Conservation (phyloP, 2,888 invertebrate genomes). For the Xylocampa areola region DNA sequence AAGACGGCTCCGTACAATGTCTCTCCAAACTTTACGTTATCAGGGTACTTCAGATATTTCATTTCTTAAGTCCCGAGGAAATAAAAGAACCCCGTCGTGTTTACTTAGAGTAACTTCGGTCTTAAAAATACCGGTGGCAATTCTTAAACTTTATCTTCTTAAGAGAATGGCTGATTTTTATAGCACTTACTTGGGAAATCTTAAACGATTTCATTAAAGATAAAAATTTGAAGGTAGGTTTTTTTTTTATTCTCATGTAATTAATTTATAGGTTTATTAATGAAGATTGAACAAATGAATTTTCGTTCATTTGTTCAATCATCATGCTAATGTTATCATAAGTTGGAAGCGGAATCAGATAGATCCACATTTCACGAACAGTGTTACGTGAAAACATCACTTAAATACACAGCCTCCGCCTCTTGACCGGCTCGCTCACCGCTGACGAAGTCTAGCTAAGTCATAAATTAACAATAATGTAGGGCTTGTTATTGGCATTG, state of each 20-base stretch:
- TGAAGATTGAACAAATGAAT: too few species aligned
- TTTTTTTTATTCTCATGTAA: not conserved
- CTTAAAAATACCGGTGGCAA: constrained; percentile 20
- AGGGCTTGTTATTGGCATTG: constrained; percentile 32
- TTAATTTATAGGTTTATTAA: not conserved
- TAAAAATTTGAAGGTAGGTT: not conserved
- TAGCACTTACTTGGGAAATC: constrained; percentile 2
- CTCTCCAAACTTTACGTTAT: constrained; percentile 37
- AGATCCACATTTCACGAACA: too few species aligned
- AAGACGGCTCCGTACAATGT: constrained; percentile 47
- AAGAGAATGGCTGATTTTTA: constrained; percentile 11
- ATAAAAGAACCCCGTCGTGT: constrained; percentile 61
- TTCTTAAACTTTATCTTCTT: constrained; percentile 22
- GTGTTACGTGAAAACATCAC: not conserved
- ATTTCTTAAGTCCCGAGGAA: constrained; percentile 63
- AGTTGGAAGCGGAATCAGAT: too few species aligned
- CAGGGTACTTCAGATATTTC: constrained; percentile 51
- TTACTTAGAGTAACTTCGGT: constrained; percentile 53
- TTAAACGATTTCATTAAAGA: constrained; percentile 14
- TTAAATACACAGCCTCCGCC: not conserved
- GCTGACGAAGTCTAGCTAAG: constrained; percentile 12
- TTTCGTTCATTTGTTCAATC: too few species aligned
- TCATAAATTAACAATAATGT: constrained; percentile 19
- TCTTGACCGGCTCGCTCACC: constrained; percentile 1
- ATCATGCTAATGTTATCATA: too few species aligned